phyloP scores from a whole-genome alignment of 2,797 vertebrate species.

The Macropus fuliginosus region DNA sequence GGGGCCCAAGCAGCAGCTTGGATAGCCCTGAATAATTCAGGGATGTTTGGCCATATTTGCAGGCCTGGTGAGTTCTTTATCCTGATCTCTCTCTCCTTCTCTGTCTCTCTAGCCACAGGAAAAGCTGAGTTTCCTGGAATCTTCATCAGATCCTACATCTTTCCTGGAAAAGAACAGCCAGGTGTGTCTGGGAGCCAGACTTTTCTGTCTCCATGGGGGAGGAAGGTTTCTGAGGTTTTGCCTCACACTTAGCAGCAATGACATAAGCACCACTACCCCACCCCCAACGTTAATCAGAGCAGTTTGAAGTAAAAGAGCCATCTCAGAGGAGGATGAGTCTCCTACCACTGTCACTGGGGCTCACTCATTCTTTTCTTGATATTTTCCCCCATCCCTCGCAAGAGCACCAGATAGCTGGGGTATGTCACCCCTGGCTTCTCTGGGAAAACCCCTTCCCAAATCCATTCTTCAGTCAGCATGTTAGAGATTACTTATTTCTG shows the following conservation, averaged over 20 bases:
- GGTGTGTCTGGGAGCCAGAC: not conserved
- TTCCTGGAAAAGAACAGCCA: constrained; percentile 33
- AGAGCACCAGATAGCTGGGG: not conserved
- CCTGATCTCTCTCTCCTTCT: not conserved
- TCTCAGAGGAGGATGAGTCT: not conserved
- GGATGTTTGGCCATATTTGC: constrained; percentile 31
- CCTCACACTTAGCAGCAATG: not conserved
- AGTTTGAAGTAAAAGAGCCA: not conserved
- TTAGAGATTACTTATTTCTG: not conserved
- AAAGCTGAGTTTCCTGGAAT: constrained; percentile 46
- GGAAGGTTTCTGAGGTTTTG: not conserved
- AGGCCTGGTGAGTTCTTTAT: not conserved
- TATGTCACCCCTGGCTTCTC: not conserved
- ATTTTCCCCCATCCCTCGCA: not conserved
- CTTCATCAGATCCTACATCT: constrained; percentile 10
- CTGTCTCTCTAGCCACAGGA: constrained; percentile 51
- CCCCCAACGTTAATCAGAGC: not conserved
- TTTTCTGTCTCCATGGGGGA: not conserved
- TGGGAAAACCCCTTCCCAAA: not conserved
- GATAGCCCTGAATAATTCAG: constrained; percentile 75
- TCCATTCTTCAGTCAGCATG: not conserved
- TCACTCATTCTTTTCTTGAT: not conserved
- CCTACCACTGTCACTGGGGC: not conserved
- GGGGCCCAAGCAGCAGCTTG: constrained; percentile 50
- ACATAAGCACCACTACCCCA: not conserved